phyloP scores from a whole-genome alignment of 2,888 invertebrate genomes.

The Philopedon plagiatum region DNA sequence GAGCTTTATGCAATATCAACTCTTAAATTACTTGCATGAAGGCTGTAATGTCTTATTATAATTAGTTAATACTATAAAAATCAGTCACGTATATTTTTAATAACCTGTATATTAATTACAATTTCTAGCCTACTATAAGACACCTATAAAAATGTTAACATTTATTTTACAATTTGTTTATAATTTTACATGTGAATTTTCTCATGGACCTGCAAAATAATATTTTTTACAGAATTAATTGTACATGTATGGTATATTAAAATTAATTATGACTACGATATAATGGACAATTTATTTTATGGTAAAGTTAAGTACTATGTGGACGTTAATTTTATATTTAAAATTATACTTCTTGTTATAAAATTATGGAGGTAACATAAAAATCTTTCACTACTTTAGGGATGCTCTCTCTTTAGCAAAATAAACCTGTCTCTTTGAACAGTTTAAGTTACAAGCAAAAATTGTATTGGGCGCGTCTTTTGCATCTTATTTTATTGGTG shows the following conservation, averaged over 20 bases:
- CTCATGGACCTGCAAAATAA: conserved; percentile 53
- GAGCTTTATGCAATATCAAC: neutral
- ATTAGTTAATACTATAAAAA: conserved; percentile 55
- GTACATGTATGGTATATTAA: conserved; percentile 49
- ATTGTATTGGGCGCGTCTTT: too few species aligned
- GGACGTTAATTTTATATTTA: conserved; percentile 12
- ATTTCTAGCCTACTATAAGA: conserved; percentile 61
- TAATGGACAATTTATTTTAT: conserved; percentile 9
- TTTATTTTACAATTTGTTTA: conserved; percentile 64
- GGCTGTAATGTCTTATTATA: conserved; percentile 35
- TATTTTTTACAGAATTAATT: conserved; percentile 63
- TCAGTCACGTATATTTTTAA: conserved; percentile 61
- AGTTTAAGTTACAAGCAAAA: too few species aligned
- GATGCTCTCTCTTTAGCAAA: too few species aligned
- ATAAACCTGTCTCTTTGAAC: too few species aligned
- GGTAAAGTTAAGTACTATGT: conserved; percentile 26
- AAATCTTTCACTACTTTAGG: too few species aligned
- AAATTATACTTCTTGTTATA: neutral
- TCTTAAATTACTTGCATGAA: conserved; percentile 22
- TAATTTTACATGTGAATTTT: conserved; percentile 54
- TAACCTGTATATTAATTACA: conserved; percentile 48
- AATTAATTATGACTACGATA: neutral
- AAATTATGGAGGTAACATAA: neutral
- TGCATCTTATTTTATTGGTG: too few species aligned
- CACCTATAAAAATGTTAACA: conserved; percentile 67